These are phyloP conservation scores for Orthonevra nobilis DNA, from an alignment of 2,888 invertebrate species.

Conservation along the genomic window DNA sequence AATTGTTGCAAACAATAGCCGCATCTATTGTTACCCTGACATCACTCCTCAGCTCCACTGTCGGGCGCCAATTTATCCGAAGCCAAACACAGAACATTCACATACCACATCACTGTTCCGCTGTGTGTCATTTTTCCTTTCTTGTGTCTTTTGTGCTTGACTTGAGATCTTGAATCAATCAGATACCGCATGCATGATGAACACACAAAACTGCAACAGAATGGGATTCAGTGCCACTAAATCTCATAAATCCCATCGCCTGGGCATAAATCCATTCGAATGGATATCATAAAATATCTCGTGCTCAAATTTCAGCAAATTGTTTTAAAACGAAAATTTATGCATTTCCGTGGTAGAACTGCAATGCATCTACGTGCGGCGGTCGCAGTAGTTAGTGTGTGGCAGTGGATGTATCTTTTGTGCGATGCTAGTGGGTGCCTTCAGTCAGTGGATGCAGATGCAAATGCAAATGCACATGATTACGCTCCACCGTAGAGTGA, in stretches of 20 bases:
- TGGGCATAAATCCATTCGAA: slow-evolving; percentile 62
- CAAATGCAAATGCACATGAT: slow-evolving; percentile 33
- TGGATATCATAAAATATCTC: slow-evolving; percentile 69
- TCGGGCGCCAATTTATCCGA: slow-evolving; percentile 10
- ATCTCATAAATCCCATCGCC: slow-evolving; percentile 60
- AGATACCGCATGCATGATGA: slow-evolving; percentile 62
- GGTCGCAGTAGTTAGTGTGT: no score
- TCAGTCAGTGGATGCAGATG: not conserved
- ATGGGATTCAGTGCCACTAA: slow-evolving; percentile 49
- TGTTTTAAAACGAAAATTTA: slow-evolving; percentile 65
- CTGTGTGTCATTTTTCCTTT: slow-evolving; percentile 39
- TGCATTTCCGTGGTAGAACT: slow-evolving; percentile 59
- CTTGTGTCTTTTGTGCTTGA: slow-evolving; percentile 52
- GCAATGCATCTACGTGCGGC: no score
- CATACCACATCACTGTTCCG: slow-evolving; percentile 29
- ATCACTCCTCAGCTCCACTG: not conserved
- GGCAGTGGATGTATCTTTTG: not conserved
- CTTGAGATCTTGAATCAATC: slow-evolving; percentile 69
- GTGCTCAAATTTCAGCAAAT: slow-evolving; percentile 69
- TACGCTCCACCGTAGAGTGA: slow-evolving; percentile 38
- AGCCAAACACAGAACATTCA: slow-evolving; percentile 32
- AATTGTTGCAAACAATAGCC: slow-evolving; percentile 32
- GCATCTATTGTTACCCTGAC: slow-evolving; percentile 5
- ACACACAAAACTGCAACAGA: slow-evolving; percentile 31
- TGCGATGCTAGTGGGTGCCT: not conserved